Base-by-base conservation (phyloP, 2,113 vertebrate genomes). In the Mungos mungo region DNA sequence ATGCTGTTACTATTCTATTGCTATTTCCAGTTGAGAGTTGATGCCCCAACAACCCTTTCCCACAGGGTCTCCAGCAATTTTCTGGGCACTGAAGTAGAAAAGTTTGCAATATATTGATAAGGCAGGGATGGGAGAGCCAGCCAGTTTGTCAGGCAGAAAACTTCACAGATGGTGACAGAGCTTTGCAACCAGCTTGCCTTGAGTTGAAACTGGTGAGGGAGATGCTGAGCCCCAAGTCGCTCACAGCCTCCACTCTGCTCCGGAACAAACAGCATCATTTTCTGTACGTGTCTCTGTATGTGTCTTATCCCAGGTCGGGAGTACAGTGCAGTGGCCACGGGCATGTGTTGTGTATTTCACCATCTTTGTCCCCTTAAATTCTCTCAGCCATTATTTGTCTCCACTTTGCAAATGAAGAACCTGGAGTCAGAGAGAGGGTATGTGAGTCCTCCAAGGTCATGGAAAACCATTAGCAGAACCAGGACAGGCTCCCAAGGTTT, bases 221-320 rank as follows among this genome's bases (percentile, higher is more conserved):
- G n/a, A 18, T 23, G 41, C 66, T 38, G 31, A 35, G 27, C 2
- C 65, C 91, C 47, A 18, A 27, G 2, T 13, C 10, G 5, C 8
- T 3, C 12, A 10, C 47, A 77, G 60, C 54, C 71, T 52, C 76
- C 47, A 7, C 1, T 9, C 50, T 38, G 47, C 23, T 57, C 52
- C 7, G 7, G 2, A 13, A 50, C 68, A 71, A 47, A 65, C 9
- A 7, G 23, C 63, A 19, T 25, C 31, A 23, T 11, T 57, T 69
- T 50, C 54, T 60, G 21, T 8, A 27, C 0, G 0, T 38, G 41
- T 68, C 71, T 65, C 54, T 60, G 31, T 15, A 27, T 0, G 0
- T 47, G 41, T 68, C 65, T 57, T 54, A 60, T 14, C 18, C 69
- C 11, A 80, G 31, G 54, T 80, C 12, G 0, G 27, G 52, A n/a